Evolutionary conservation across 2,113 vertebrate species (phyloP).

Genomic region (Dromaius novaehollandiae): DNA sequence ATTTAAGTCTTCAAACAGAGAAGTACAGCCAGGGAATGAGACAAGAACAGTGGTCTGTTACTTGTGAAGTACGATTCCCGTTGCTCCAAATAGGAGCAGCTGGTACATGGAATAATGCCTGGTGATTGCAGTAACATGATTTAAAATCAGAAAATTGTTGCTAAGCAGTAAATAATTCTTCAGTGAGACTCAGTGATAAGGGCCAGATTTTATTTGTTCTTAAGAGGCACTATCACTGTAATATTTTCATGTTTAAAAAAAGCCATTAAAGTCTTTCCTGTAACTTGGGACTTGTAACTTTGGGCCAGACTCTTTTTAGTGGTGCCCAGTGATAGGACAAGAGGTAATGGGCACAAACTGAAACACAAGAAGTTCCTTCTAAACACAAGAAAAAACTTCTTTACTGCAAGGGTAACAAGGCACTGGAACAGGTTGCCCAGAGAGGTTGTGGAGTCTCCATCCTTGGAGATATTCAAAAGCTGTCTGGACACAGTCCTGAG

Average conservation of each 20-base stretch:
- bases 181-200: background rate
- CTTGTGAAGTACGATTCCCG: background rate
- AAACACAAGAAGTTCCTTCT: too few species aligned
- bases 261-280: background rate
- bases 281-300: too few species aligned
- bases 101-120: background rate
- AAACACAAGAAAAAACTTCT: too few species aligned
- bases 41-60: background rate
- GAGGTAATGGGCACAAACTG: too few species aligned
- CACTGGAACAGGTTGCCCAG: too few species aligned
- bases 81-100: background rate
- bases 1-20: background rate
- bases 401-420: too few species aligned
- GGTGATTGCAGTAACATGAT: background rate
- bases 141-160: background rate
- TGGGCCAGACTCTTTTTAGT: too few species aligned
- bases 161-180: background rate
- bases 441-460: too few species aligned
- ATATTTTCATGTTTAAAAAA: background rate
- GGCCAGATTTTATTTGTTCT: background rate
- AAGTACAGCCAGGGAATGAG: background rate
- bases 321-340: too few species aligned
- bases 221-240: background rate
- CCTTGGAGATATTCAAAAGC: too few species aligned
- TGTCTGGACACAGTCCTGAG: too few species aligned